Evolutionary conservation across 2,113 vertebrate species (phyloP).

Genomic region (Cottus gobio): DNA sequence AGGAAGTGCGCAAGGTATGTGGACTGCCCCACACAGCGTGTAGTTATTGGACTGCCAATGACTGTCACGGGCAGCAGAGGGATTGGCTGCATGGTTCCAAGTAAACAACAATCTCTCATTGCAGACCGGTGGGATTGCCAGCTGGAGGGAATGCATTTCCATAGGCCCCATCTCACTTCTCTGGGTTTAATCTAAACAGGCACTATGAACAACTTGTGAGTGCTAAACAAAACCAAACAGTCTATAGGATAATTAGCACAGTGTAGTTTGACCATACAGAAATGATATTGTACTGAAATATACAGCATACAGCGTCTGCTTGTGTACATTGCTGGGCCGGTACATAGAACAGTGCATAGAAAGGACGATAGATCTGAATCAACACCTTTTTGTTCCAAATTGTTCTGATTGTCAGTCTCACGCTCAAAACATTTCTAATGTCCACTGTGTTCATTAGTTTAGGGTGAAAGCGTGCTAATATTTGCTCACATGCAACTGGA

Average conservation of each 20-base stretch:
- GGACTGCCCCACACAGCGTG: slow-evolving; percentile 18
- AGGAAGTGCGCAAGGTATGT: slow-evolving; percentile 15
- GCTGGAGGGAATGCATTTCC: slow-evolving; percentile 34
- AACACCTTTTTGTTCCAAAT: background rate
- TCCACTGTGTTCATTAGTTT: too few species aligned
- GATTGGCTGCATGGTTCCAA: slow-evolving; percentile 22
- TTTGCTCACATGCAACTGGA: background rate
- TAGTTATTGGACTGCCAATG: slow-evolving; percentile 34
- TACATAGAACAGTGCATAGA: background rate
- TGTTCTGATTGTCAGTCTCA: too few species aligned
- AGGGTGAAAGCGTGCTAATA: too few species aligned
- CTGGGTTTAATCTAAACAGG: slow-evolving; percentile 48
- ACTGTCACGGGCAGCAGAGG: slow-evolving; percentile 34
- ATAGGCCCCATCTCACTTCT: background rate
- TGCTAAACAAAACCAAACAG: background rate
- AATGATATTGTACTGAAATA: background rate
- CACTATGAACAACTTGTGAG: background rate
- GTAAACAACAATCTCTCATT: slow-evolving; percentile 51
- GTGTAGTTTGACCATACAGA: background rate
- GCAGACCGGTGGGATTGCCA: slow-evolving; percentile 33
- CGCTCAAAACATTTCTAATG: too few species aligned
- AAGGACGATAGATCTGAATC: background rate
- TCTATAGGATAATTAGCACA: background rate
- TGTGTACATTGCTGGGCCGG: too few species aligned
- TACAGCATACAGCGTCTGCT: background rate